A percentile compares a stretch with the other conserved stretches of the same genome.
phyloP scores from a whole-genome alignment of 2,113 vertebrate genomes.

The Podarcis raffonei region DNA sequence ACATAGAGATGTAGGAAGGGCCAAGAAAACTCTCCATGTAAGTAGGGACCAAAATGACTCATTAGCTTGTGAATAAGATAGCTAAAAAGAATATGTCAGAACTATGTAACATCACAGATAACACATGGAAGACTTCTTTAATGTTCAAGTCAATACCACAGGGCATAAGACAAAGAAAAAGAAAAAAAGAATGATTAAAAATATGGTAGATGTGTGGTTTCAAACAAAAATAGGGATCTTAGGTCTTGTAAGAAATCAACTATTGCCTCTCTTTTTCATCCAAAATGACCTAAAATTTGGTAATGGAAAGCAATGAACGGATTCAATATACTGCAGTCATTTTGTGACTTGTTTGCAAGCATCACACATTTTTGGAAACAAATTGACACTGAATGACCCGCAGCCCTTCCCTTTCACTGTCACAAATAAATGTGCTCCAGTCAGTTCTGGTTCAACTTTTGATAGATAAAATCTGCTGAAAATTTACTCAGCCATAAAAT shows the following conservation, averaged over 20 bases:
- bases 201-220: background rate
- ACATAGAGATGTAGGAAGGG: background rate
- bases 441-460: background rate
- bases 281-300: background rate
- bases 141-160: background rate
- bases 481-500: slow-evolving; percentile 25
- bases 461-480: slow-evolving; percentile 1
- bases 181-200: background rate
- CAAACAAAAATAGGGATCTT: background rate
- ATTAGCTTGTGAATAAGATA: background rate
- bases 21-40: background rate
- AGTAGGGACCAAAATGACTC: background rate
- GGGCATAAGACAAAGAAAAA: background rate
- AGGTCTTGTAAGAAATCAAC: background rate
- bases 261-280: background rate
- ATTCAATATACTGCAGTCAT: background rate
- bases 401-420: background rate
- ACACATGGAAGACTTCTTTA: background rate
- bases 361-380: background rate
- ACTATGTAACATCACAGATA: background rate
- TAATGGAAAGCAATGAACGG: background rate
- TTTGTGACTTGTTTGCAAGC: slow-evolving; percentile 30
- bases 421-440: background rate
- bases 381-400: background rate
- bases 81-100: background rate